Base-by-base conservation (phyloP, 2,113 vertebrate genomes). In the Embiotoca jacksoni region DNA sequence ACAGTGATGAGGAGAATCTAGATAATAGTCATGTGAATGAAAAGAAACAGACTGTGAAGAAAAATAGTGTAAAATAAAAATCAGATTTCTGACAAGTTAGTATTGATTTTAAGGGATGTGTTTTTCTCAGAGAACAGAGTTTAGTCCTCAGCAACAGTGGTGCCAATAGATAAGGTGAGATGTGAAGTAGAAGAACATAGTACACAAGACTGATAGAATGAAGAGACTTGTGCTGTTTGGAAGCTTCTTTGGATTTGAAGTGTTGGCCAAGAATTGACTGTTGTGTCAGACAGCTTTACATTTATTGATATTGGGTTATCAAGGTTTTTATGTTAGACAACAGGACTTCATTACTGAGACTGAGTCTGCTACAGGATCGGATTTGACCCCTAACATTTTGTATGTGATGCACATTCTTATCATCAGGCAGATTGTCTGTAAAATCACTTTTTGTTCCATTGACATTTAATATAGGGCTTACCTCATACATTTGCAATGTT, bases 211-310 rank as follows among this genome's bases (percentile, higher is more conserved):
- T 83, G 73, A 87, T 82, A 57, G 30, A 57, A 33, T 44, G 44
- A 32, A 35, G 15, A 35, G 47, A 71, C 23, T 15, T 61, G 13
- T 50, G 23, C 23, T 37, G 23, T 72, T 62, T 77, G 71, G 78
- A 83, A 55, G 61, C 67, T 81, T 77, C 82, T 90, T 89, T 90
- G 74, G 72, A 91, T 77, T 69, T 65, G n/a, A 65, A 33, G 41
- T 32, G 57, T 60, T 82, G 63, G 56, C 55, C 32, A 58, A 63
- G 31, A 2, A 44, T 3, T 14, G 14, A 57, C 23, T 39, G 33
- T 53, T 14, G 37, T 47, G 58, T 66, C 60, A 67, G 23, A 70
- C 6, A 37, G 30, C 5, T 23, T 56, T 5, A 1, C 4, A 8
- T 58, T 41, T 33, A 52, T 4, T 56, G 15, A 0, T 3, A 5